Base-by-base conservation (phyloP, 1,140 invertebrate species). In the Nomia melanderi region DNA sequence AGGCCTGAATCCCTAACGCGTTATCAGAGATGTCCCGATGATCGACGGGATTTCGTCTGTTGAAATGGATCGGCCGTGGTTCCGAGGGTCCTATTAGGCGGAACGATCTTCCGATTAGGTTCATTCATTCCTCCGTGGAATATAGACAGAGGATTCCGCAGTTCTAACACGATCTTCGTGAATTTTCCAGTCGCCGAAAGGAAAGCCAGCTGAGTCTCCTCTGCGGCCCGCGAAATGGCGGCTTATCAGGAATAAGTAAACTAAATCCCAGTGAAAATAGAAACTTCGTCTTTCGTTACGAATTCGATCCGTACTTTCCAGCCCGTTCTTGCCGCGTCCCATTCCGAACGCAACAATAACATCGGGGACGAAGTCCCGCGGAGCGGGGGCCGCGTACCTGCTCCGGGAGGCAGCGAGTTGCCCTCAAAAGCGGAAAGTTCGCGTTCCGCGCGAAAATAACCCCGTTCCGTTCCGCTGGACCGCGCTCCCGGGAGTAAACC, bases 1-100 rank as follows among this genome's bases (percentile, higher is more conserved):
- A 11, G 50, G 23, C 50, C 20, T 25, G 23, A 23, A 36, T 36
- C 8, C 3, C 3, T 36, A 36, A 36, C 8, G 33, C 33, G 33
- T 3, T 36, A 36, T 36, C 33, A 36, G 33, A 8, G 8, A 36
- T 8, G 33, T 36, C 8, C 33, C 33, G 62, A 54, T 56, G 63
- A 67, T 56, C n/a, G 50, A 66, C 6, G 39, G 14, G 23, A 47
- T 36, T 60, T n/a, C 0, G n/a, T 2, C 5, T 25, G 47, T 11
- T 3, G 53, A 44, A 25, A 69, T 44, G 14, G 31, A 59, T 36
- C 29, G n/a, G 31, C 9, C 8, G 12, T 20, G 31, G 5, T 53
- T 66, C 33, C 33, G n/a, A 47, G 31, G 29, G n/a, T 66, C 54
- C 54, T 66, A 66, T 66, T 66, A 33, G n/a, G 23, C 5, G 29